Evolutionary conservation across 64 coral and sea anemone species (phyloP), one percentile per base, ranked within the genome.

Genomic region (Catalaphyllia jardinei): DNA sequence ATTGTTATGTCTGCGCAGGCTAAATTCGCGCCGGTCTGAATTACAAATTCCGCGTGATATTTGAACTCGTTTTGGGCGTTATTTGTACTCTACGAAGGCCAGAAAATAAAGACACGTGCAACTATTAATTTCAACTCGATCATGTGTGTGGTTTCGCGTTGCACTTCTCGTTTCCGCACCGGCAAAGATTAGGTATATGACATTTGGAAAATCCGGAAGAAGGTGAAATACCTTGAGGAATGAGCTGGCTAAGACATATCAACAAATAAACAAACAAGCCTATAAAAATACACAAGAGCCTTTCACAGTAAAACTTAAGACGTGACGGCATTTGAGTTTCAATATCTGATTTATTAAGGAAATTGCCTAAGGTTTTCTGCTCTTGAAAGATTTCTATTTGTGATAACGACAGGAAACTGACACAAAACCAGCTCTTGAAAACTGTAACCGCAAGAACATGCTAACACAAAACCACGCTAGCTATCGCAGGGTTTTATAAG

Each of bases 301-400:
- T 71, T 51, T 62, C 54, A 80, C 18, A 10, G 60, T 24, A 17
- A 57, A 29, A 3, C 16, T n/a, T 16, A 3, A 50, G 50, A 85
- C 81, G 81, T 85, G 81, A 85, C 5, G 81, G 81, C 35, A 85
- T 85, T 50, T 67, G 62, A 25, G 16, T 52, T 50, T 71, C 81
- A 85, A 85, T 85, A 85, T 85, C 81, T 71, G 62, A 71, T 28
- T 85, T 85, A 13, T 64, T 85, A 71, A 24, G 62, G 24, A 85
- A 39, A 85, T 46, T 24, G 81, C 63, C 63, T 85, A 62, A 62
- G 81, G 81, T 71, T n/a, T 5, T 16, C 20, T 71, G 18, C 62
- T 67, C 61, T 27, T 4, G 62, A 85, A 71, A 27, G 33, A 49
- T 71, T 65, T 85, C 62, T 51, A 51, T 13, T 72, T 30, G 13